phyloP scores from a whole-genome alignment of 1,140 invertebrate genomes.

The Caenorhabditis latens region DNA sequence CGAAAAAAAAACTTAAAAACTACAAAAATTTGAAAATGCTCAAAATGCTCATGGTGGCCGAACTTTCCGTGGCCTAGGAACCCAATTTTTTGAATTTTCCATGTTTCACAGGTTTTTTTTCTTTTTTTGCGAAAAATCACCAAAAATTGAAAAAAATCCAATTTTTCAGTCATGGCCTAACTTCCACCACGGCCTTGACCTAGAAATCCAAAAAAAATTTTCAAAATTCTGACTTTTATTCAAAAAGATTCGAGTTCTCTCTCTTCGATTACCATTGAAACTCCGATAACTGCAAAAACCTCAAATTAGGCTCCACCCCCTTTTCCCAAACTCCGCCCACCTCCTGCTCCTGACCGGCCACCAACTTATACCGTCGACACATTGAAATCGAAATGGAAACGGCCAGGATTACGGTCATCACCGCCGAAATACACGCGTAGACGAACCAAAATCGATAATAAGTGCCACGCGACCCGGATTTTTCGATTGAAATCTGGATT shows the following conservation, averaged over 20 bases:
- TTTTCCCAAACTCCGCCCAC: not conserved
- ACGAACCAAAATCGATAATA: constrained; percentile 35
- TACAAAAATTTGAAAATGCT: too few relatives aligned
- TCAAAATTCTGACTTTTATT: too few relatives aligned
- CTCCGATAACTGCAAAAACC: not conserved
- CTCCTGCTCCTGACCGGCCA: constrained; percentile 4
- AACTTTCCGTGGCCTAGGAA: too few relatives aligned
- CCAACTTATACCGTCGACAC: constrained; percentile 21
- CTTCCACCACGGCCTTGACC: too few relatives aligned
- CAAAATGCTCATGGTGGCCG: too few relatives aligned
- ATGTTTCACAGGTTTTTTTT: too few relatives aligned
- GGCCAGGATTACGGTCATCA: not conserved
- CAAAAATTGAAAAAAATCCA: too few relatives aligned
- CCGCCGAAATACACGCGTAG: not conserved
- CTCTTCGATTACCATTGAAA: not conserved
- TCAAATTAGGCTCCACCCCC: not conserved
- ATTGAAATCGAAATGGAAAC: not conserved
- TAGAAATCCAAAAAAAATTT: too few relatives aligned
- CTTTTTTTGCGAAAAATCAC: too few relatives aligned
- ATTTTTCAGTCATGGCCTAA: too few relatives aligned
- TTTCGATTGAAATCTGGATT: constrained; percentile 1
- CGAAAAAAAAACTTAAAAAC: too few relatives aligned
- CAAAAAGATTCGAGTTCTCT: not conserved
- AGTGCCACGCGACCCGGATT: not conserved
- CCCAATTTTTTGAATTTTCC: too few relatives aligned